Conservation (phyloP, 2,797 vertebrate species). For the Poliocrania exsul region DNA sequence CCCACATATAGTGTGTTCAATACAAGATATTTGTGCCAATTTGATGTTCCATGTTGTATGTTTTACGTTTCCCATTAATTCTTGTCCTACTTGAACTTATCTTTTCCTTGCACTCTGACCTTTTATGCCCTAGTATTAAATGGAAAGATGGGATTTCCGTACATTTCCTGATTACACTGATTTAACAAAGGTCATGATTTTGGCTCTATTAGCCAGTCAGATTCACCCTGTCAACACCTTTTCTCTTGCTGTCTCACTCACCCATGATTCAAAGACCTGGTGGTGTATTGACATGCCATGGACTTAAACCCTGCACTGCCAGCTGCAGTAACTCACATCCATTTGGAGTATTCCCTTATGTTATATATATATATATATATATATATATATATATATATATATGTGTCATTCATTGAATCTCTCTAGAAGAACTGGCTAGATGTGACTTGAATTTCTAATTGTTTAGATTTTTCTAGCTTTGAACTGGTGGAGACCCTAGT, state of each 20-base stretch:
- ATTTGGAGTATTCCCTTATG: neutral
- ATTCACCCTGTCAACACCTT: neutral
- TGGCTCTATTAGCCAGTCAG: neutral
- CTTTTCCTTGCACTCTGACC: neutral
- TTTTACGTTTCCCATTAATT: neutral
- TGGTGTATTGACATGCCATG: neutral
- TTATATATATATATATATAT: neutral
- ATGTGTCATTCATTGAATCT: neutral
- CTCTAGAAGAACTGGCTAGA: neutral
- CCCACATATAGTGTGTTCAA: neutral
- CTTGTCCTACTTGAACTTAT: neutral
- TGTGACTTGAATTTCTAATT: conserved; percentile 21
- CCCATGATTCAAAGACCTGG: neutral
- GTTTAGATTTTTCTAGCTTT: neutral
- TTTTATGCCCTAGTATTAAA: neutral
- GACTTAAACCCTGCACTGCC: neutral
- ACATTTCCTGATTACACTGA: neutral
- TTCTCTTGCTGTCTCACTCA: neutral
- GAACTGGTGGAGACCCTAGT: neutral
- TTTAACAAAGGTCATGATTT: neutral
- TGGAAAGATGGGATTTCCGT: neutral
- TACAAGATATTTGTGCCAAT: neutral
- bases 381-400: accelerated
- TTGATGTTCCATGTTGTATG: neutral
- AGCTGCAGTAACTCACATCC: neutral